phyloP scores from a whole-genome alignment of 2,888 invertebrate genomes.

The Thera obeliscata region DNA sequence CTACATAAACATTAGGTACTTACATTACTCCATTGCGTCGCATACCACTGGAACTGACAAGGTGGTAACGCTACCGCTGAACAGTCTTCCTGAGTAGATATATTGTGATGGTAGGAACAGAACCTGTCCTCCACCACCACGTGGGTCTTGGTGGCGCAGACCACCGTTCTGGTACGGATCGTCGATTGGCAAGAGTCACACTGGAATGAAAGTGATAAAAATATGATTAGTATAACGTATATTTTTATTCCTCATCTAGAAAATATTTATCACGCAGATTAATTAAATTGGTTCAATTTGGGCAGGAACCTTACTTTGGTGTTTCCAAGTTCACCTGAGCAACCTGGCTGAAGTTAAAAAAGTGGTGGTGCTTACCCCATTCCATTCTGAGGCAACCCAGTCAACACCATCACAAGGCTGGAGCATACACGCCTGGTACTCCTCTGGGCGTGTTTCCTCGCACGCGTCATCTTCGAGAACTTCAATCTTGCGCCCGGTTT shows the following conservation, averaged over 20 bases:
- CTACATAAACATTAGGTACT: conserved; percentile 6
- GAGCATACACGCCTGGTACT: conserved; percentile 88
- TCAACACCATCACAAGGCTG: conserved; percentile 96
- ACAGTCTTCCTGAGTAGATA: conserved; percentile 88
- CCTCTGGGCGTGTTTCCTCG: conserved; percentile 88
- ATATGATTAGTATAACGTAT: not conserved
- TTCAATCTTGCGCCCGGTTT: conserved; percentile 86
- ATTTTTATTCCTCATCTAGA: not conserved
- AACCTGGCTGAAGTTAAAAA: too few relatives aligned
- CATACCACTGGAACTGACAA: conserved; percentile 94
- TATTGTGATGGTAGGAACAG: conserved; percentile 87
- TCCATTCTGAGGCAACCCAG: conserved; percentile 95
- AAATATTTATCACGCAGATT: too few relatives aligned
- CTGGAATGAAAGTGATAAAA: conserved; percentile 67
- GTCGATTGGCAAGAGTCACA: conserved; percentile 92
- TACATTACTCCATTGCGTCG: conserved; percentile 97
- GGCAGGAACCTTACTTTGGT: too few relatives aligned
- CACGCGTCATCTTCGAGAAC: conserved; percentile 88
- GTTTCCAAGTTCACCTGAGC: too few relatives aligned
- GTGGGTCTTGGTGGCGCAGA: conserved; percentile 89
- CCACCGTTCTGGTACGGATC: conserved; percentile 88
- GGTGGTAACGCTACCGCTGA: conserved; percentile 77
- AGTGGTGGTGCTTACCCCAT: conserved; percentile 86
- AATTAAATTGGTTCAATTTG: too few relatives aligned
- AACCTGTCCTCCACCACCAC: conserved; percentile 87